Evolutionary conservation across 2,797 vertebrate genomes (phyloP), one percentile per base, ranked within the genome.

Genomic region (Oreochromis mossambicus): DNA sequence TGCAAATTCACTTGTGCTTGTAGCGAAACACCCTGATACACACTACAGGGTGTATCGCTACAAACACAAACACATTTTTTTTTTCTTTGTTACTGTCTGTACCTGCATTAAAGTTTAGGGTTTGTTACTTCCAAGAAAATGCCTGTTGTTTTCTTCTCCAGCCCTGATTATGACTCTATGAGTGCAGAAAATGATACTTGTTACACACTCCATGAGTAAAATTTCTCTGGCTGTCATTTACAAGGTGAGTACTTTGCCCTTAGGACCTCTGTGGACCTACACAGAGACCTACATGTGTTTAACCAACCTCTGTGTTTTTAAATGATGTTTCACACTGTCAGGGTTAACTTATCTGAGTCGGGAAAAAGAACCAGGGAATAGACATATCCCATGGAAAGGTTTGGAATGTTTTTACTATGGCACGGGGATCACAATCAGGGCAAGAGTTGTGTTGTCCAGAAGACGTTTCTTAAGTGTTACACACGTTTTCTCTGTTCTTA

Each of bases 251-350:
- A 76, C 75, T 92, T 78, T 91, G 93, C 83, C 93, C 90, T 86
- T 21, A 83, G 83, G 90, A 92, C 91, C 91, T 89, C 85, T 34
- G 84, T 73, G 87, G 91, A 91, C 90, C 89, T 78, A 79, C 77
- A 80, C 2, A 46, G 88, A 94, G 93, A 92, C 84, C 91, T 94
- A 92, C 94, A 95, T 94, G 90, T 96, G 93, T 94, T 87, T 88
- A 80, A 81, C 81, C 68, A 41, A 88, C 85, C 76, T 83, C 86
- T 5, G 81, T 91, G 89, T 94, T 93, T 94, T 94, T 83, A 91
- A 90, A 93, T 93, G 92, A 93, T 92, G 91, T 93, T 93, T 95
- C 94, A 94, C 93, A 94, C 94, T 93, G 93, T 94, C 94, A 89
- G 86, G 90, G 92, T 92, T 92, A 94, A 96, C 92, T 94, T 93